phyloP scores from a whole-genome alignment of 35 echinoderm and acorn worm species.

The Apostichopus japonicus region DNA sequence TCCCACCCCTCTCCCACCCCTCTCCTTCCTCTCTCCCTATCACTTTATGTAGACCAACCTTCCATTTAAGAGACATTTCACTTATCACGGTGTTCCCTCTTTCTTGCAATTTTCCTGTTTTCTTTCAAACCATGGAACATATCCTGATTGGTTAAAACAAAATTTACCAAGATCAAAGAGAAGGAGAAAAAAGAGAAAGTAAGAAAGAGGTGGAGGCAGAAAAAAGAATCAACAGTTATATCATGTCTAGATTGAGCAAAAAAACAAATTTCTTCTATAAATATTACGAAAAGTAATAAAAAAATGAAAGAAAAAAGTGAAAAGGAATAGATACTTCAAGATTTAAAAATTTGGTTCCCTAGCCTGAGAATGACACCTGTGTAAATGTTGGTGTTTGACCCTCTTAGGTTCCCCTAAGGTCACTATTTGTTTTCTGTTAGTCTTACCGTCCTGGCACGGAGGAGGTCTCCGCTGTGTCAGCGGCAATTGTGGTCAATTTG shows the following conservation, averaged over 20 bases:
- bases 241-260: neutral
- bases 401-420: conserved; percentile 32
- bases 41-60: no score
- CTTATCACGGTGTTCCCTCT: no score
- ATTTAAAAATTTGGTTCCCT: conserved; percentile 11
- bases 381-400: conserved; percentile 31
- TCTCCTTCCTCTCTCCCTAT: no score
- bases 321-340: neutral
- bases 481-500: conserved; percentile 47
- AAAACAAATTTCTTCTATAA: neutral
- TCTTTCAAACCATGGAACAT: no score
- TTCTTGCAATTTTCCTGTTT: no score
- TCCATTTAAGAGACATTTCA: no score
- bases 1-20: no score
- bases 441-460: conserved; percentile 18
- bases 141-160: no score
- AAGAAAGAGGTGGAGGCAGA: no score
- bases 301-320: neutral
- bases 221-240: no score
- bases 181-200: no score
- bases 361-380: conserved; percentile 6
- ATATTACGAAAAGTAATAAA: neutral
- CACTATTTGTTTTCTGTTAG: conserved; percentile 39
- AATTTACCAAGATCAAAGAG: no score
- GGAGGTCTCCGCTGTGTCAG: conserved; percentile 19